Conservation (phyloP, 2,888 invertebrate species). For the Ophion ventricosus region DNA sequence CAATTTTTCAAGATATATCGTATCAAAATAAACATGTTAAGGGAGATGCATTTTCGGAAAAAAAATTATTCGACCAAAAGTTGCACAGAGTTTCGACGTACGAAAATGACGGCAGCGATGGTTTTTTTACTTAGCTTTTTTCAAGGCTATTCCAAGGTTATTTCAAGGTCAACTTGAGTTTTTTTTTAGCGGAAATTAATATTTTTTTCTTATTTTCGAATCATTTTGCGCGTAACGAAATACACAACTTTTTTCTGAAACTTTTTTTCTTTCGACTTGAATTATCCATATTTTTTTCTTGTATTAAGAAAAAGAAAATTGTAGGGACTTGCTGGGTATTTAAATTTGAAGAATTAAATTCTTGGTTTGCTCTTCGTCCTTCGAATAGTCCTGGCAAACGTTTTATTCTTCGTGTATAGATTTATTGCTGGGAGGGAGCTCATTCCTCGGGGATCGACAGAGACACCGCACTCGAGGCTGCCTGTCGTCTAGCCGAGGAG, state of each 20-base stretch:
- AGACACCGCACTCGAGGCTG: constrained; percentile 88
- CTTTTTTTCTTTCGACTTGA: neutral
- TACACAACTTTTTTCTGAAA: neutral
- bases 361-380: too few species aligned
- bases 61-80: neutral
- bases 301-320: neutral
- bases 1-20: too few species aligned
- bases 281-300: neutral
- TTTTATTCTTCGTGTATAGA: constrained; percentile 64
- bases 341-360: too few species aligned
- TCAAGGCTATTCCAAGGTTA: too few species aligned
- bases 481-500: constrained; percentile 84
- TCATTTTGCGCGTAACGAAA: neutral
- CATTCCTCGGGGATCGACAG: constrained; percentile 91
- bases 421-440: constrained; percentile 87
- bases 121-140: neutral
- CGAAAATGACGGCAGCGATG: neutral
- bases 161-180: neutral
- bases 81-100: neutral
- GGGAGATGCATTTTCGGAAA: neutral
- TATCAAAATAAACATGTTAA: too few species aligned
- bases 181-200: neutral
- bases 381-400: neutral
- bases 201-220: neutral
- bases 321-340: too few species aligned